Percentiles rank a stretch among this genome's conserved stretches.
Conservation (phyloP, 2,797 vertebrate species). For the Hippopotamyrus pictus region DNA sequence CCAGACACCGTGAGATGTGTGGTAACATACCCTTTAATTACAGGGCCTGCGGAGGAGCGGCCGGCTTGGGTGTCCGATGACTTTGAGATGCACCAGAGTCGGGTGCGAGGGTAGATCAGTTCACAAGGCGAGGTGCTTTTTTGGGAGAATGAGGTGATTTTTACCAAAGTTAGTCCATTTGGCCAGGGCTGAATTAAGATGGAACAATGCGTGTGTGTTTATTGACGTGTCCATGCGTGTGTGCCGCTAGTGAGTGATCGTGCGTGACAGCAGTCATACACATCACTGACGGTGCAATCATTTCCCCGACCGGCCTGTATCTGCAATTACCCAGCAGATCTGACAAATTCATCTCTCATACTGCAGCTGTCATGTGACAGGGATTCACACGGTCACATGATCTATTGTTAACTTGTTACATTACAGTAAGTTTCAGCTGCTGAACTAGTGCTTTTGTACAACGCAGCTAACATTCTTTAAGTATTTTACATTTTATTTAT, state of each 20-base stretch:
- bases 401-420: not conserved
- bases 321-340: not conserved
- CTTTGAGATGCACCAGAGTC: slow-evolving; percentile 38
- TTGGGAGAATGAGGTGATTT: not conserved
- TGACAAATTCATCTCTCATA: not conserved
- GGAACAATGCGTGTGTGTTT: not conserved
- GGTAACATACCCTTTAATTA: slow-evolving; percentile 52
- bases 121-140: not conserved
- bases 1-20: slow-evolving; percentile 36
- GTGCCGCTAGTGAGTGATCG: not conserved
- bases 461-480: not conserved
- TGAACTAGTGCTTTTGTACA: not conserved
- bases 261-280: not conserved
- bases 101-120: slow-evolving; percentile 25
- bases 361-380: not conserved
- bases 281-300: not conserved
- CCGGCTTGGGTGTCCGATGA: slow-evolving; percentile 41
- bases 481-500: not conserved
- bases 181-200: not conserved
- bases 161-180: slow-evolving; percentile 12
- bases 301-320: not conserved
- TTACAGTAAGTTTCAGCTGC: not conserved
- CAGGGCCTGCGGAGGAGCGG: slow-evolving; percentile 30
- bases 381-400: not conserved
- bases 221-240: not conserved